phyloP scores from a whole-genome alignment of 2,888 invertebrate species.

The Drosophila recens region DNA sequence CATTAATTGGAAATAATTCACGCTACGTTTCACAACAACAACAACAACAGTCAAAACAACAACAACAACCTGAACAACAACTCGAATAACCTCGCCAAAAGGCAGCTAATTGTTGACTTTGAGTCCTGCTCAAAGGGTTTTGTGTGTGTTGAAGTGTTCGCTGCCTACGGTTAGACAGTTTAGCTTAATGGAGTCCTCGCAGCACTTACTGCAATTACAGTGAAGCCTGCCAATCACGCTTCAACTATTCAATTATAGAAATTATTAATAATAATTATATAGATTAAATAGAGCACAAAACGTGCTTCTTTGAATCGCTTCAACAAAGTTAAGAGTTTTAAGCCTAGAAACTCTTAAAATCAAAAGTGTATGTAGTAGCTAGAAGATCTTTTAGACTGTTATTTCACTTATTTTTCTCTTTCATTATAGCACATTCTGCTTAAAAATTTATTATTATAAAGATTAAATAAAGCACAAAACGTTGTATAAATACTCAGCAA shows the following conservation, averaged over 20 bases:
- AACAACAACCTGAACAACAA: background rate
- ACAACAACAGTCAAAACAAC: conserved; percentile 16
- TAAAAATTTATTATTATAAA: no score
- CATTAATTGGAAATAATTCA: conserved; percentile 54
- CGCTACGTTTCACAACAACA: conserved; percentile 39
- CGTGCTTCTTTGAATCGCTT: background rate
- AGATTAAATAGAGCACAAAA: background rate
- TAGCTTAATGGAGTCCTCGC: conserved; percentile 3
- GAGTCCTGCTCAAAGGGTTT: conserved; percentile 28
- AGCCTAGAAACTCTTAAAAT: background rate
- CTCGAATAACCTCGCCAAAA: conserved; percentile 10
- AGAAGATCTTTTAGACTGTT: no score
- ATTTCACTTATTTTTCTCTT: no score
- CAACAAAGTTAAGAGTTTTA: background rate
- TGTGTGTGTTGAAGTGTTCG: background rate
- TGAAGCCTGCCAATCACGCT: conserved; percentile 3
- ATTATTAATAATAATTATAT: background rate
- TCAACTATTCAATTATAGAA: background rate
- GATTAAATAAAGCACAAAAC: no score
- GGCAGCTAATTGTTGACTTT: conserved; percentile 41
- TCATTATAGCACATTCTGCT: no score
- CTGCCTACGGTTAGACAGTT: conserved; percentile 13
- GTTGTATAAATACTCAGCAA: background rate
- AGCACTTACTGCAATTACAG: conserved; percentile 16
- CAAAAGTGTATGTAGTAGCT: no score